phyloP scores from a whole-genome alignment of 2,888 invertebrate species.

The Kryphioiulus occultus region DNA sequence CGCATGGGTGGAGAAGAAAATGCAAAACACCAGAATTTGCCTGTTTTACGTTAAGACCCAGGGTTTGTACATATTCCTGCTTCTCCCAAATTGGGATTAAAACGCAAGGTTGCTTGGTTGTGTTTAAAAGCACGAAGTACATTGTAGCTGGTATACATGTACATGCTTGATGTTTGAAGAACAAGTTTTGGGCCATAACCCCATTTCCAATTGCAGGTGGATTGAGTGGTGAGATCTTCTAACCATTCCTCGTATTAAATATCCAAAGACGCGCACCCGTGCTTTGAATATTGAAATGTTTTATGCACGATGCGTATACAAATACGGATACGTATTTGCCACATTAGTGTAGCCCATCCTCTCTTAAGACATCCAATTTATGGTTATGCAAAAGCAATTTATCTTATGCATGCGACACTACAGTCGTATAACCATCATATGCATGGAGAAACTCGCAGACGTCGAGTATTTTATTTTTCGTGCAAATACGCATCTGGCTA shows the following conservation, averaged over 20 bases:
- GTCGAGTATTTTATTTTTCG: not conserved
- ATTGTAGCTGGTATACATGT: no score
- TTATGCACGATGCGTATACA: not conserved
- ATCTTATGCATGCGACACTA: not conserved
- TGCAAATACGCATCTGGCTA: not conserved
- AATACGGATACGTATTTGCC: not conserved
- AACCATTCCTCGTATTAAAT: not conserved
- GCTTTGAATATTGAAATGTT: slow-evolving; percentile 10
- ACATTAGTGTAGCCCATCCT: not conserved
- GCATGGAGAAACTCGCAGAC: not conserved
- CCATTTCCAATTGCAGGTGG: no score
- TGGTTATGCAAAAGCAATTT: not conserved
- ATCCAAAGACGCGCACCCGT: not conserved
- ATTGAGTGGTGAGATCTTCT: no score
- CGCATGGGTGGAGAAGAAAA: not conserved
- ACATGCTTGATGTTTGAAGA: not conserved
- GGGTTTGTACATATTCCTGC: not conserved
- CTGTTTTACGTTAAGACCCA: not conserved
- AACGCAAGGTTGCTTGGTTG: not conserved
- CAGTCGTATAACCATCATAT: not conserved
- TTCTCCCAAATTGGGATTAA: not conserved
- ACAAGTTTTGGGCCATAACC: no score
- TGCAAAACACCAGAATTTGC: not conserved
- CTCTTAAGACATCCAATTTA: not conserved
- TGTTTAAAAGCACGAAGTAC: not conserved